Evolutionary conservation across 2,888 invertebrate genomes (phyloP).

Genomic region (Venusia cambrica): DNA sequence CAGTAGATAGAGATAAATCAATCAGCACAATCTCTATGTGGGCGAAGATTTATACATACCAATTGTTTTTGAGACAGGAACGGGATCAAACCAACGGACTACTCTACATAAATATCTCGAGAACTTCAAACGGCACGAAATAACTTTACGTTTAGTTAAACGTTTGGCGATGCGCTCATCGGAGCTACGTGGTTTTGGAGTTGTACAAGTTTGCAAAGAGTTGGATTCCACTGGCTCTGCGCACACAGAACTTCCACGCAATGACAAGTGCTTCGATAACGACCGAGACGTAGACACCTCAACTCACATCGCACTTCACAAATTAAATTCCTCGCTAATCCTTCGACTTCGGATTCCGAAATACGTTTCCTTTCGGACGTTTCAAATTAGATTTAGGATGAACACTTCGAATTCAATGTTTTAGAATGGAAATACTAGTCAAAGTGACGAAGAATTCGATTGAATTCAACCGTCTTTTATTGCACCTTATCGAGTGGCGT

Average conservation of each 20-base stretch:
- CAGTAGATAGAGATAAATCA: no score
- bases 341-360: conserved; percentile 39
- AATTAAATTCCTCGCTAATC: conserved; percentile 55
- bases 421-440: conserved; percentile 50
- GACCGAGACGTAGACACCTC: conserved; percentile 37
- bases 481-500: conserved; percentile 43
- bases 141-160: conserved; percentile 22
- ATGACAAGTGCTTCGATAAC: conserved; percentile 47
- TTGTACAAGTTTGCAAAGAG: conserved; percentile 34
- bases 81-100: conserved; percentile 4
- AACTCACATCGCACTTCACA: conserved; percentile 50
- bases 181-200: conserved; percentile 42
- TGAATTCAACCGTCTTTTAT: conserved; percentile 57
- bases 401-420: conserved; percentile 56
- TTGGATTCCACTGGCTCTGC: conserved; percentile 31
- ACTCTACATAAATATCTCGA: conserved; percentile 22
- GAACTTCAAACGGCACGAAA: conserved; percentile 25
- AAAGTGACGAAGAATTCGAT: conserved; percentile 60
- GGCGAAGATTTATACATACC: no score
- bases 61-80: conserved; percentile 5
- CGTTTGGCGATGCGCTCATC: conserved; percentile 25
- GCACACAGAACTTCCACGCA: conserved; percentile 41
- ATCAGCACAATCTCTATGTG: no score
- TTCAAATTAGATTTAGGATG: conserved; percentile 65
- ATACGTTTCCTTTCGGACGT: conserved; percentile 36